Evolutionary conservation across 2,113 vertebrate species (phyloP).

Genomic region (Alethe diademata): DNA sequence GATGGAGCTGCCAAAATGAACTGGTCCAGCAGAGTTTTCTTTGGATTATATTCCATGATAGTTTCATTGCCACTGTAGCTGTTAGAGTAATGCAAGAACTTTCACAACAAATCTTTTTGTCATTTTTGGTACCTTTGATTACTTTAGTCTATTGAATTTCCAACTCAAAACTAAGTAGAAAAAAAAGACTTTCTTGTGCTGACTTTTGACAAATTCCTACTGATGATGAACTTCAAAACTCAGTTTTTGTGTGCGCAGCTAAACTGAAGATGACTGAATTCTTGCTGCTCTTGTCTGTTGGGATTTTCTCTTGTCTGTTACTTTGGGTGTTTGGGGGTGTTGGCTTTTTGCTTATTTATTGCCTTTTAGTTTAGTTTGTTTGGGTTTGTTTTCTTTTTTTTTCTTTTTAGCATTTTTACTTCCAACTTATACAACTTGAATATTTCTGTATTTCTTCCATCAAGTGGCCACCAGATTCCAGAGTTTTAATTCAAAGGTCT

Average conservation of each 20-base stretch:
- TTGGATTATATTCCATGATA: slow-evolving; percentile 19
- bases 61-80: neutral
- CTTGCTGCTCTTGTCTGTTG: neutral
- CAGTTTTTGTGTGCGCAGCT: neutral
- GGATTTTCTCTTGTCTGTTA: neutral
- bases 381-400: neutral
- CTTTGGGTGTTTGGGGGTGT: neutral
- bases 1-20: slow-evolving; percentile 37
- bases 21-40: slow-evolving; percentile 20
- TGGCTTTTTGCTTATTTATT: neutral
- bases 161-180: neutral
- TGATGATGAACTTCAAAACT: neutral
- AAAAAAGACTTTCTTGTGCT: neutral
- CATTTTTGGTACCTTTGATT: neutral
- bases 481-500: neutral
- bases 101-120: neutral
- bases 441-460: neutral
- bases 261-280: neutral
- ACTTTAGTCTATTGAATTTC: neutral
- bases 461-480: neutral
- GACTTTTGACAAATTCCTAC: neutral
- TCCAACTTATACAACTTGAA: neutral
- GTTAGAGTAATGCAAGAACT: neutral
- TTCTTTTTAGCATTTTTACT: neutral
- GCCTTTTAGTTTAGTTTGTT: neutral